Conservation (phyloP, 2,888 invertebrate genomes). For the Hydrotaea cyrtoneurina region DNA sequence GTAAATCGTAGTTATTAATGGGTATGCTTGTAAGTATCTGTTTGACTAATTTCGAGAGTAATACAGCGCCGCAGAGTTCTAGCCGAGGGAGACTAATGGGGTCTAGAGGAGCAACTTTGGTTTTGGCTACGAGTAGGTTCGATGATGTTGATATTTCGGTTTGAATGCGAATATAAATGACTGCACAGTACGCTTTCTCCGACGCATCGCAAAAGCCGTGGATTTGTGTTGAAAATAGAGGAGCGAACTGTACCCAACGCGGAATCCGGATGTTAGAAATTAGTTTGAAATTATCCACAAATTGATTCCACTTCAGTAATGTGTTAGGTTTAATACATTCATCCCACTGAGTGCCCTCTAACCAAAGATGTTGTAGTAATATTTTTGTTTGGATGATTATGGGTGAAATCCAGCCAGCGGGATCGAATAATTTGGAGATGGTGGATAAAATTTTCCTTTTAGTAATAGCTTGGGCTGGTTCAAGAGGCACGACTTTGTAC, state of each 20-base stretch:
- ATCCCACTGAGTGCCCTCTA: conserved; percentile 20
- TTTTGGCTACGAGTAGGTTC: conserved; percentile 14
- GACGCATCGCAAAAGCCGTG: conserved; percentile 59
- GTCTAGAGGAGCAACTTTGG: conserved; percentile 27
- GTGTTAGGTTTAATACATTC: background rate
- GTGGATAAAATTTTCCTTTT: background rate
- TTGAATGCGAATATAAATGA: background rate
- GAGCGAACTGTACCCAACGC: background rate
- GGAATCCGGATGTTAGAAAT: background rate
- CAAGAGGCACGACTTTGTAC: background rate
- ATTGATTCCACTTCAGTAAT: background rate
- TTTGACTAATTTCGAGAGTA: background rate
- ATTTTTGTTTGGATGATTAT: background rate
- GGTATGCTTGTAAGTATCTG: background rate
- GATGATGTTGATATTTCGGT: background rate
- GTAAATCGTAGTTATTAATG: background rate
- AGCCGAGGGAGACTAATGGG: conserved; percentile 5
- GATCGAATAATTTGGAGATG: background rate
- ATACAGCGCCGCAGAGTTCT: background rate
- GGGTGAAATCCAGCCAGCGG: background rate
- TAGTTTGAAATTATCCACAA: background rate
- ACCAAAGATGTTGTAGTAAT: background rate
- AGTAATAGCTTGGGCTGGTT: background rate
- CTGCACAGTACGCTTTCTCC: too few species aligned
- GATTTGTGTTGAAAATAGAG: background rate